Evolutionary conservation across 1,140 invertebrate genomes (phyloP), one percentile per base, ranked within the genome.

Genomic region (Campoletis sonorensis): DNA sequence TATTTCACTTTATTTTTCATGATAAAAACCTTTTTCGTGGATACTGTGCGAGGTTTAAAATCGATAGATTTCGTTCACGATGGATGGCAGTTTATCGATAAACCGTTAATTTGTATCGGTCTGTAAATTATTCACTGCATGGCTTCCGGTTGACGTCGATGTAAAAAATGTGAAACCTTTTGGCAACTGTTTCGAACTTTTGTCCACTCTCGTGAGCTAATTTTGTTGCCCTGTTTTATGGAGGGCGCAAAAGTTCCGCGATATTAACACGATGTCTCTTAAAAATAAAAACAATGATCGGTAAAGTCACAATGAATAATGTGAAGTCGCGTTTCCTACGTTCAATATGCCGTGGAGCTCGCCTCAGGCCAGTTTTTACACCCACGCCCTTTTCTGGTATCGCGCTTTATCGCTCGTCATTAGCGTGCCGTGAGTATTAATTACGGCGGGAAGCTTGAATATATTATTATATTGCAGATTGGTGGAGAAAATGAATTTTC

Each of bases 371-470:
- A 49, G 21, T 45, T 79, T 79, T 70, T 49, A 49, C 77, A 21
- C 77, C 77, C 61, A 49, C 67, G 61, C 33, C 40, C 61, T 79
- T 33, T 21, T 7, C 77, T 79, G 30, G 30, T 79, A 64, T 30
- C 77, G 77, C 54, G 21, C 49, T 80, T 80, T 80, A 71, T 80
- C 79, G 64, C 79, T 71, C 33, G 79, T 80, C 79, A 80, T 80
- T 80, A 80, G 79, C 79, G 51, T 70, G 54, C 45, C 67, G 79
- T 37, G 79, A 80, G 40, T 72, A 80, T 70, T 80, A 70, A 80
- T 80, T 80, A 80, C 58, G 26, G 18, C 68, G 30, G 21, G 26
- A 51, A 15, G 67, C 79, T 71, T 71, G 30, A 64, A 64, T 75
- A 54, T 75, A 75, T 54, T 75, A 75, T 75, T 75, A 75, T 45